A percentile compares a stretch with the other conserved stretches of the same genome.
Conservation (phyloP, 2,888 invertebrate species). For the Himalopsyche japonica region DNA sequence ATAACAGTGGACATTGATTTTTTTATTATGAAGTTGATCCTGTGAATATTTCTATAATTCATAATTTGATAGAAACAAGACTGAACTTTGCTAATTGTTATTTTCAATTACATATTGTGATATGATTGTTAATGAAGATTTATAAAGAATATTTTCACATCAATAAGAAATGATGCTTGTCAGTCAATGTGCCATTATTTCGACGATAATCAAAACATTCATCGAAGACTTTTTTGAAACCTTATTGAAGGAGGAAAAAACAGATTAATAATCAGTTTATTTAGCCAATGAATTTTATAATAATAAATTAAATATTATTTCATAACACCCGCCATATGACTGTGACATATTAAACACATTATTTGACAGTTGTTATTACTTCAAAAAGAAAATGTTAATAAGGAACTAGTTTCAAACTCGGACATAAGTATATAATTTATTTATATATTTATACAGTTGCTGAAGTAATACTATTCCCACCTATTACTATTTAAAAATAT, state of each 20-base stretch:
- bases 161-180: slow-evolving; percentile 8
- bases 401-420: neutral
- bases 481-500: too few relatives aligned
- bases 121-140: neutral
- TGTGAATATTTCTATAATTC: neutral
- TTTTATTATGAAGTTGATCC: neutral
- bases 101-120: neutral
- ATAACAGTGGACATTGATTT: neutral
- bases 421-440: neutral
- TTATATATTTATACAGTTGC: neutral
- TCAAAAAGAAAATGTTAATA: slow-evolving; percentile 1
- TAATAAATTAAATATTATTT: neutral
- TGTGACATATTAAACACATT: neutral
- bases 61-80: neutral
- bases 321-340: neutral
- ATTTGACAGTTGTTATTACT: neutral
- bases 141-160: neutral
- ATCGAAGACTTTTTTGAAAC: neutral
- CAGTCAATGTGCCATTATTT: neutral
- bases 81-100: neutral
- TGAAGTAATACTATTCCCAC: neutral
- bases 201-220: neutral
- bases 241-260: neutral
- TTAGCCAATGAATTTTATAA: neutral
- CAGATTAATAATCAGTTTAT: neutral